Base-by-base conservation (phyloP, 2,797 vertebrate genomes). In the Nasua narica region DNA sequence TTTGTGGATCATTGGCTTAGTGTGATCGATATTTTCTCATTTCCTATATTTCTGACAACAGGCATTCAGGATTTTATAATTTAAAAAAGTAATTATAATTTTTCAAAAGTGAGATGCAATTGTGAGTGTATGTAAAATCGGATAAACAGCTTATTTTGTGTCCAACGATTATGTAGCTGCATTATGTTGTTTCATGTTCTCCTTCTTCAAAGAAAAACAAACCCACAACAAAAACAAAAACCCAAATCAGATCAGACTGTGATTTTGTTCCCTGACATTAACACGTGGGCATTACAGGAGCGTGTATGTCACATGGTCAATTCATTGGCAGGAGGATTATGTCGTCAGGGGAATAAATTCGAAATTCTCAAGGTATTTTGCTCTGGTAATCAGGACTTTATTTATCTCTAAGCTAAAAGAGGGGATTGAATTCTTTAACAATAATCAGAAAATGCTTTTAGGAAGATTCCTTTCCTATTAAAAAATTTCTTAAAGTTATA, bases 391-490 rank as follows among this genome's bases (percentile, higher is more conserved):
- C 95, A 94, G 98, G 96, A 98, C 98, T 98, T 98, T 97, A 92
- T 96, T 97, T 98, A 96, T 98, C 97, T 98, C 97, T 99, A 98
- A 98, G 97, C 98, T 98, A 94, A 97, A 97, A 96, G 94, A 98
- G 97, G 83, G 97, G 98, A 98, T 98, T 99, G 98, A 84, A 94
- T 98, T 98, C 98, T 98, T 98, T 98, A 98, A 98, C 96, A 96
- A 94, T 79, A 91, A 97, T 97, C 93, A 96, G 90, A 87, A 94
- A 98, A 98, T 98, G 98, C 98, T 99, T 99, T 99, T 97, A 98
- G 97, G 93, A 97, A 98, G 97, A 98, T 99, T 98, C 97, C 96
- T 98, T 98, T 98, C 95, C 95, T 96, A 95, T 62, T 65, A 87
- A 90, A 93, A 92, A 96, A 98, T 97, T 97, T 97, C 97, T 98